Base-by-base conservation (phyloP, 2,888 invertebrate species). In the Drosophila paranaensis region DNA sequence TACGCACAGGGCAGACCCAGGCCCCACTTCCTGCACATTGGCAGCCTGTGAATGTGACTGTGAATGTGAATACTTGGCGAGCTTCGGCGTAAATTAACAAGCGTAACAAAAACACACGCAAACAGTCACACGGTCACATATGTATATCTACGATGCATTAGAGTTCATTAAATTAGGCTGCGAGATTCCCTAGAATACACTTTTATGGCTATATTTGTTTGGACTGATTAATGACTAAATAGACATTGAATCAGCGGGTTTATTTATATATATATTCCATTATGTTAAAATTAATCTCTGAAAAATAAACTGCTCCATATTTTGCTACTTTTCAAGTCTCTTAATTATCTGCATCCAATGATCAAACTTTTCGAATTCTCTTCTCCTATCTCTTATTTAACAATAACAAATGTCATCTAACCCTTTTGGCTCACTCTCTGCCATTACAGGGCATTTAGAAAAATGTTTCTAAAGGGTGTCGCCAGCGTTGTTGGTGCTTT, bases 31-130 rank as follows among this genome's bases (percentile, higher is more conserved):
- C 74, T 65, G 73, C 75, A 65, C 75, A 70, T 54, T 74, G 39
- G 25, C 30, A 39, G 63, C 16, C 63, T 56, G 62, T 40, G 39
- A 54, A 53, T 53, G 39, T 53, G 39, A 40, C 39, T 53, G 53
- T 39, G 39, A 54, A 11, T 40, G 39, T 35, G 68, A 48, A 50
- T 79, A 61, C 48, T 80, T 63, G 71, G 68, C 71, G 48, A 80
- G 79, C 88, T 85, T 74, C 77, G 68, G 68, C 72, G 86, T 71
- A 82, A 85, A 77, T 85, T 85, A 84, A 87, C 88, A 85, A 81
- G 82, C 67, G 83, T 83, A 73, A 74, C 71, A 81, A 67, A 74
- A 62, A 66, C 61, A 66, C 67, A 66, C 42, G 54, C 54, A 60
- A n/a, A 71, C 27, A 62, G 35, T 55, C 30, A 9, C 14, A 39